Evolutionary conservation across 2,888 invertebrate genomes (phyloP), one percentile per base, ranked within the genome.

Genomic region (Agrochola litura): DNA sequence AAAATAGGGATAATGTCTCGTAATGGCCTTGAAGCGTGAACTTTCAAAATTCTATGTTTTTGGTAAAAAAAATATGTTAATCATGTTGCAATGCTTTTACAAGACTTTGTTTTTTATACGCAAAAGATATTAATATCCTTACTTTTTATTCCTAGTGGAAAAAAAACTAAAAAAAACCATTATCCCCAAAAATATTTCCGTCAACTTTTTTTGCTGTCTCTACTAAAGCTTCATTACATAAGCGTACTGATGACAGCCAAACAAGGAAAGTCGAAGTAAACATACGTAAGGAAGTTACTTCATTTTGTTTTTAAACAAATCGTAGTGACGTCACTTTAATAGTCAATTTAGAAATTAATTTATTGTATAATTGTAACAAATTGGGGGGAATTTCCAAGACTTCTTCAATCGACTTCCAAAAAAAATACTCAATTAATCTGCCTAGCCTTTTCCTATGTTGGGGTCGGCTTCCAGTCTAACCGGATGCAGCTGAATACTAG

Each of bases 261-360:
- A 95, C 94, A 95, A 91, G 92, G 92, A 91, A 93, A 90, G 84
- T 83, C 81, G 85, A 86, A 84, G 93, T 93, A 94, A 95, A 95
- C 93, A 94, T 84, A 81, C 79, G 68, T 73, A 81, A 77, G 54
- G 63, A 60, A 69, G 61, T 71, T 61, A 63, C 56, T 22, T 3
- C 25, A 46, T 68, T 41, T 49, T 66, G 49, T 83, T 82, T 69
- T 73, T 61, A 63, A 69, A 83, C 56, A 72, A 65, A 61, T 37
- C 72, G 0, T 12, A 9, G 6, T 9, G 25, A 63, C 46, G n/a
- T 63, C 43, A 49, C n/a, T 61, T 19, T 41, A 16, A 43, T 61
- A 37, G 5, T 43, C n/a, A 2, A 65, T 65, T 19, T n/a, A 8
- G 25, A 30, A 19, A 3, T 30, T 14, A 5, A 49, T 52, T 30